phyloP scores from a whole-genome alignment of 1,140 invertebrate species.

The Euglossa dilemma region DNA sequence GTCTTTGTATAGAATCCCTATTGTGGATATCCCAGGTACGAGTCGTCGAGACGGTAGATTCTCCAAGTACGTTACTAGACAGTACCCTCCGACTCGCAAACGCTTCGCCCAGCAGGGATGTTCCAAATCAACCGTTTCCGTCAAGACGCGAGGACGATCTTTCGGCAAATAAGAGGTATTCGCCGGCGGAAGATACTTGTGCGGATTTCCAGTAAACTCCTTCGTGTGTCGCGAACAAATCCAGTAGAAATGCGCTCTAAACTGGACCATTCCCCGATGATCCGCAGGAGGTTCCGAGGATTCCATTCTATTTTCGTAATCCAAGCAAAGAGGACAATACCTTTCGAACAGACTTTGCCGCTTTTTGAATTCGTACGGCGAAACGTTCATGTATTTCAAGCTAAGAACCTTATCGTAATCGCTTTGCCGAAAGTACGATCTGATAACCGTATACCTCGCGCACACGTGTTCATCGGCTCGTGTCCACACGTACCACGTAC shows the following conservation, averaged over 20 bases:
- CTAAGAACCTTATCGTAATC: constrained; percentile 76
- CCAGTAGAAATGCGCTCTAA: constrained; percentile 83
- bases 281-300: constrained; percentile 79
- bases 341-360: constrained; percentile 81
- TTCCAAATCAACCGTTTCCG: constrained; percentile 71
- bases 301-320: constrained; percentile 74
- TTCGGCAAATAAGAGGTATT: constrained; percentile 78
- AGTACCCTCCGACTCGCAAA: constrained; percentile 82
- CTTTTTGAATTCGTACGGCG: constrained; percentile 81
- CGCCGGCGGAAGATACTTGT: constrained; percentile 71
- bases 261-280: constrained; percentile 83
- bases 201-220: constrained; percentile 78
- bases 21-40: constrained; percentile 76
- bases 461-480: constrained; percentile 74
- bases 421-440: constrained; percentile 62
- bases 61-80: constrained; percentile 84
- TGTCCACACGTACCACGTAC: constrained; percentile 82
- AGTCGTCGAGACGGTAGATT: constrained; percentile 80
- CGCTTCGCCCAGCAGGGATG: constrained; percentile 65
- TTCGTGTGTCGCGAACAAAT: constrained; percentile 82
- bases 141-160: constrained; percentile 79
- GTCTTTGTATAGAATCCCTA: constrained; percentile 78
- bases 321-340: constrained; percentile 83
- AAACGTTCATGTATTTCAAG: constrained; percentile 78
- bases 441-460: constrained; percentile 43